Evolutionary conservation across 2,888 invertebrate species (phyloP).

Genomic region (Archaeoteleia sp.): DNA sequence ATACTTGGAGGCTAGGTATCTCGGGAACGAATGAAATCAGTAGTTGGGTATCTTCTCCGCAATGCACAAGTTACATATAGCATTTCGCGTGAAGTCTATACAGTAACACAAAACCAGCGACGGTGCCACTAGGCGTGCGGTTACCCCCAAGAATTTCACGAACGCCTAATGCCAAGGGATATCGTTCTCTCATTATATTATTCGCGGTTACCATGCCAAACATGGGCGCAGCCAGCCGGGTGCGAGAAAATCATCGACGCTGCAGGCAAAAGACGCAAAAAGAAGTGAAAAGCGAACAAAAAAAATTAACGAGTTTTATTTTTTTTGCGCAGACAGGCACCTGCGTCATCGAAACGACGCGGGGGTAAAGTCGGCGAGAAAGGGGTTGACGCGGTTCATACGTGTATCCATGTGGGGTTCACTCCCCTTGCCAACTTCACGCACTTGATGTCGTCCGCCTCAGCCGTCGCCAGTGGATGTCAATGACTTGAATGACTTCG

Average conservation of each 20-base stretch:
- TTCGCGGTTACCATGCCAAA: no score
- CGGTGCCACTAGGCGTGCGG: no score
- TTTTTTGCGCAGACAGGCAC: slow-evolving; percentile 42
- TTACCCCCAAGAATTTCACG: no score
- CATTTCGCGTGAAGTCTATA: no score
- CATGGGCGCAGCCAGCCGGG: not conserved
- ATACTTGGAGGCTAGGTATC: no score
- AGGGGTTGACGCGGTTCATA: slow-evolving; percentile 18
- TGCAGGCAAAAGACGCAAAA: slow-evolving; percentile 1
- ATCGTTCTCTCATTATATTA: no score
- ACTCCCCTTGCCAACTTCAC: slow-evolving; percentile 57
- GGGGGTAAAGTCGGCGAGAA: slow-evolving; percentile 19
- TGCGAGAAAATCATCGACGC: slow-evolving; percentile 35
- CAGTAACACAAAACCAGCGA: no score
- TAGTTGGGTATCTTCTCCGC: no score
- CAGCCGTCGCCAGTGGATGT: slow-evolving; percentile 67
- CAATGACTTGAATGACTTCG: slow-evolving; percentile 73
- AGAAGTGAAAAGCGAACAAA: slow-evolving; percentile 10
- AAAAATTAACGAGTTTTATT: slow-evolving; percentile 45
- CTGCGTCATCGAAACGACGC: slow-evolving; percentile 65
- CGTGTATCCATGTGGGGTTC: slow-evolving; percentile 5
- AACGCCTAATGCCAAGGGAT: no score
- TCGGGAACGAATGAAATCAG: no score
- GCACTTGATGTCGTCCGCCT: slow-evolving; percentile 67
- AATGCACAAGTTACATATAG: no score